These are phyloP conservation scores for Triplophysa yarkandensis DNA, from an alignment of 2,797 vertebrate genomes.

Conservation along the genomic window DNA sequence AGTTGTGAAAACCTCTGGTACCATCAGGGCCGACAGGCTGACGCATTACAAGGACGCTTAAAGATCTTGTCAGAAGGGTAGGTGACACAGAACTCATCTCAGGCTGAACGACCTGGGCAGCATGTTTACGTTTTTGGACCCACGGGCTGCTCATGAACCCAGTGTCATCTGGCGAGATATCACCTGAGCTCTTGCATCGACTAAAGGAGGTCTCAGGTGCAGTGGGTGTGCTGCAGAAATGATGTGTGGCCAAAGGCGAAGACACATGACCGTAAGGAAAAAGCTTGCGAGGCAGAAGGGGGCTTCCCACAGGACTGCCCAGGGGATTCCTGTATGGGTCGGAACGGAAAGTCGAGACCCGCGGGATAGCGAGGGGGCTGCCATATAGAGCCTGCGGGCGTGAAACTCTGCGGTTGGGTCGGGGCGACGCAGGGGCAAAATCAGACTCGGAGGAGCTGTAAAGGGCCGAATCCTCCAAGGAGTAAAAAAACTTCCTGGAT, in stretches of 20 bases:
- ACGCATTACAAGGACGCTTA: constrained; percentile 44
- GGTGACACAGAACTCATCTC: neutral
- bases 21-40: constrained; percentile 69
- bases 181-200: constrained; percentile 52
- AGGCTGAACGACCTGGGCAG: constrained; percentile 44
- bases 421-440: constrained; percentile 39
- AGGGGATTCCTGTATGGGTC: constrained; percentile 55
- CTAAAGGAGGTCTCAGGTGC: constrained; percentile 27
- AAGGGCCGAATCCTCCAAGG: constrained; percentile 56
- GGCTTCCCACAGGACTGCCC: constrained; percentile 52
- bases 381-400: constrained; percentile 50
- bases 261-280: constrained; percentile 40
- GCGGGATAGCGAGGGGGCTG: constrained; percentile 55
- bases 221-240: constrained; percentile 51
- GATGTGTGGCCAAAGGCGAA: constrained; percentile 41
- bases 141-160: constrained; percentile 58
- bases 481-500: constrained; percentile 18
- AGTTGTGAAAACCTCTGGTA: constrained; percentile 68
- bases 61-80: neutral
- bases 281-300: constrained; percentile 54
- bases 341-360: constrained; percentile 30
- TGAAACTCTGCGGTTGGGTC: constrained; percentile 57
- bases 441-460: constrained; percentile 51
- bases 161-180: constrained; percentile 45
- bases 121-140: constrained; percentile 65